Evolutionary conservation across 2,797 vertebrate genomes (phyloP), one percentile per base, ranked within the genome.

Genomic region (Jordanella pulchra): DNA sequence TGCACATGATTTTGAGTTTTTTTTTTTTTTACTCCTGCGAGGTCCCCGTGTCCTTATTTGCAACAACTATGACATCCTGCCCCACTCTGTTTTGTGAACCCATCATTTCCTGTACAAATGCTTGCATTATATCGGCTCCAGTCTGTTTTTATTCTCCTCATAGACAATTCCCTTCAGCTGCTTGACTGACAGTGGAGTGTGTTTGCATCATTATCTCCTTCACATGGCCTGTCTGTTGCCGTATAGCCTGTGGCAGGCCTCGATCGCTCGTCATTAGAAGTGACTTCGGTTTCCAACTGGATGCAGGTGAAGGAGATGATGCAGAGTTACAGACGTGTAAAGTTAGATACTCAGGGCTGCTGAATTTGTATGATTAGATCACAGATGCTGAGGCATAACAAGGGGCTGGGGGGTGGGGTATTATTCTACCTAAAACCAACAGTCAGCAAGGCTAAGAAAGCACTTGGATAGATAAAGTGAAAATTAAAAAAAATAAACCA

Each of bases 151-250:
- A 89, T 91, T 85, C 87, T 51, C 71, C 85, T 89, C 83, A 89
- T 86, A 90, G 81, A 87, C 32, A 73, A 87, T 84, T 89, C 80
- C 87, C 87, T 73, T 87, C 61, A 68, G 86, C 89, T 70, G 82
- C 77, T 76, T 90, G 87, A 90, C 83, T 90, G 91, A 91, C 92
- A 91, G 91, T 89, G 81, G 89, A 86, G 89, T 86, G 85, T 82
- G 84, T 79, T 86, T 81, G 88, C 88, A 88, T 92, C 87, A 90
- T 90, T 92, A 92, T 91, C 90, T 91, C 84, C 74, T 86, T 89
- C 86, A 89, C 90, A 86, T 78, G 84, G 82, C 60, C 71, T 87
- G 89, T 85, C 87, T 87, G 86, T 84, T 72, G 83, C 86, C 47
- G 48, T 89, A 39, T 39, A 86, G 89, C 90, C 89, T 76, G 82